These are phyloP conservation scores for Galaxias olidus DNA, from an alignment of 2,797 vertebrate species.

Conservation along the genomic window DNA sequence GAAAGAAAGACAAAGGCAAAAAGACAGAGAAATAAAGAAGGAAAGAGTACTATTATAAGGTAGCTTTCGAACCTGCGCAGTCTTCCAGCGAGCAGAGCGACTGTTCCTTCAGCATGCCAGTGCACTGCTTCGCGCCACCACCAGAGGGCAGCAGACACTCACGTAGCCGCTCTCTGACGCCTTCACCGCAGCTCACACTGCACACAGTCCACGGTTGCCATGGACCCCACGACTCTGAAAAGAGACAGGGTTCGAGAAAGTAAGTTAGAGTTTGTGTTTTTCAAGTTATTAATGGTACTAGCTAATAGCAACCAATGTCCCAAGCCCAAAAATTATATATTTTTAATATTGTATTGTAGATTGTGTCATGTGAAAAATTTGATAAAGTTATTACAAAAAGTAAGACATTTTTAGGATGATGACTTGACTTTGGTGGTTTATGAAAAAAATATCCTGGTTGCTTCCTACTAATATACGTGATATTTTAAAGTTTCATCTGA, in stretches of 20 bases:
- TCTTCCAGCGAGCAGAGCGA: slow-evolving; percentile 91
- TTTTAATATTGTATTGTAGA: too few species aligned
- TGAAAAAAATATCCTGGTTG: too few species aligned
- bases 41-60: slow-evolving; percentile 20
- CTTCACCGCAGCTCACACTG: slow-evolving; percentile 91
- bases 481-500: too few species aligned
- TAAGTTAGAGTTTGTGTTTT: not conserved
- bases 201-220: slow-evolving; percentile 95
- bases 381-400: too few species aligned
- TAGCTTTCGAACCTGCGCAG: slow-evolving; percentile 74
- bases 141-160: slow-evolving; percentile 82
- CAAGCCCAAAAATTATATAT: too few species aligned
- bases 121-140: slow-evolving; percentile 73
- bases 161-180: slow-evolving; percentile 84
- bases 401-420: too few species aligned
- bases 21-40: not conserved
- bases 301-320: too few species aligned
- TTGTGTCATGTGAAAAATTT: too few species aligned
- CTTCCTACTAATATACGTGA: too few species aligned
- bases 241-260: slow-evolving; percentile 5
- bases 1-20: not conserved
- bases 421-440: too few species aligned
- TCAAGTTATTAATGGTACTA: too few species aligned
- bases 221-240: slow-evolving; percentile 85
- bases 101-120: slow-evolving; percentile 80